A percentile compares a stretch with the other conserved stretches of the same genome.
Evolutionary conservation across 2,888 invertebrate species (phyloP).

Genomic region (Sabatieria punctata): DNA sequence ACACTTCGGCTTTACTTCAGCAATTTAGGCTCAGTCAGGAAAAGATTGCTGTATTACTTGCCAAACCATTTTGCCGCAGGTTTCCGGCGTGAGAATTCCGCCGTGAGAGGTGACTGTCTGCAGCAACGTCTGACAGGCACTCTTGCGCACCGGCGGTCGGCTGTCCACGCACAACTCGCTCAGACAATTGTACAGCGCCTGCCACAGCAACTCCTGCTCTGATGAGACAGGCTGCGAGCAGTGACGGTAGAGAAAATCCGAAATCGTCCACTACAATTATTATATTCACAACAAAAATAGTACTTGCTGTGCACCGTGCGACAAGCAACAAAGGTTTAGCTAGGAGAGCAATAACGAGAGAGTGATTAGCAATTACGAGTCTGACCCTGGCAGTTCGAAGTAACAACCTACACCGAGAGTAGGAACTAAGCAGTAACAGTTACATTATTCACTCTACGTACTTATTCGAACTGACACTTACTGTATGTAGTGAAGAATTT

Average conservation of each 20-base stretch:
- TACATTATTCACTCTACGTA: no score
- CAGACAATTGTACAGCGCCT: slow-evolving; percentile 32
- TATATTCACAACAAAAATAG: no score
- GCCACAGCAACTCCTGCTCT: slow-evolving; percentile 22
- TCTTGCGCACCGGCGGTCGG: slow-evolving; percentile 73
- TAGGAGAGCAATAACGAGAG: no score
- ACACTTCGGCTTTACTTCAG: slow-evolving; percentile 6
- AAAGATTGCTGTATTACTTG: slow-evolving; percentile 40
- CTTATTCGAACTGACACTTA: no score
- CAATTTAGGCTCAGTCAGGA: slow-evolving; percentile 5
- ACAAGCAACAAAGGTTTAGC: no score
- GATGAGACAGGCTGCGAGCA: slow-evolving; percentile 35
- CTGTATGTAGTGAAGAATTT: no score
- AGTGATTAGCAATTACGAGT: no score
- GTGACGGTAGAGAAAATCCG: slow-evolving; percentile 87
- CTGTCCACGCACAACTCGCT: slow-evolving; percentile 67
- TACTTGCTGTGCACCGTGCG: no score
- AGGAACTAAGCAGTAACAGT: no score
- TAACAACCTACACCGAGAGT: no score
- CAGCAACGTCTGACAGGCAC: slow-evolving; percentile 89
- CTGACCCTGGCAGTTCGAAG: no score
- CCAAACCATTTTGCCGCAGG: slow-evolving; percentile 87
- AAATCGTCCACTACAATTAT: slow-evolving; percentile 83
- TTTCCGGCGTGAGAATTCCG: slow-evolving; percentile 59
- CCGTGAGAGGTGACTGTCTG: slow-evolving; percentile 94